phyloP scores from a whole-genome alignment of 2,113 vertebrate species.

The Trachemys scripta region DNA sequence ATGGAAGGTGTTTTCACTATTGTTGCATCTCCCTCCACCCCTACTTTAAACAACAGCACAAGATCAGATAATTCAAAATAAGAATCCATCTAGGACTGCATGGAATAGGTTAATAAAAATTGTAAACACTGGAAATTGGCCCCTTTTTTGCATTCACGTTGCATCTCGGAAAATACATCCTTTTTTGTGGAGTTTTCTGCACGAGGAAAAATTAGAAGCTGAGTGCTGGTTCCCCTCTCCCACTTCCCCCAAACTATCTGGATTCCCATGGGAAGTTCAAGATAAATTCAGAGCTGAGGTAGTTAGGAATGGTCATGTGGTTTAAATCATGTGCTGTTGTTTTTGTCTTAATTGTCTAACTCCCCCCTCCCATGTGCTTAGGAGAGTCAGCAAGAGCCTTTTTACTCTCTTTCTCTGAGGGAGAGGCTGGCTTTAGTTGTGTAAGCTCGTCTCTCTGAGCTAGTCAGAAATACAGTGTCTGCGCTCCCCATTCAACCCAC shows the following conservation, averaged over 20 bases:
- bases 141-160: neutral
- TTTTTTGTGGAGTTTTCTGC: neutral
- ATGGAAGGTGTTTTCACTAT: neutral
- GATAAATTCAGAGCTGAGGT: neutral
- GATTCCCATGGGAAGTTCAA: neutral
- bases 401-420: neutral
- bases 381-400: neutral
- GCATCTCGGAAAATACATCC: neutral
- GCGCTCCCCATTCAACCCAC: neutral
- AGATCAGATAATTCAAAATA: neutral
- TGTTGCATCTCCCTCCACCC: neutral
- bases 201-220: neutral
- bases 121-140: neutral
- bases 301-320: neutral
- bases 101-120: neutral
- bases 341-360: neutral
- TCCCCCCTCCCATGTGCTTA: neutral
- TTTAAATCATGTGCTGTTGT: neutral
- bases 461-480: neutral
- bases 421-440: neutral
- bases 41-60: neutral
- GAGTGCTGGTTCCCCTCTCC: neutral
- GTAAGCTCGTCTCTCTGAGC: neutral
- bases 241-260: neutral
- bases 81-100: fast-evolving